Conservation (phyloP, 2,113 vertebrate species). For the Python bivittatus region DNA sequence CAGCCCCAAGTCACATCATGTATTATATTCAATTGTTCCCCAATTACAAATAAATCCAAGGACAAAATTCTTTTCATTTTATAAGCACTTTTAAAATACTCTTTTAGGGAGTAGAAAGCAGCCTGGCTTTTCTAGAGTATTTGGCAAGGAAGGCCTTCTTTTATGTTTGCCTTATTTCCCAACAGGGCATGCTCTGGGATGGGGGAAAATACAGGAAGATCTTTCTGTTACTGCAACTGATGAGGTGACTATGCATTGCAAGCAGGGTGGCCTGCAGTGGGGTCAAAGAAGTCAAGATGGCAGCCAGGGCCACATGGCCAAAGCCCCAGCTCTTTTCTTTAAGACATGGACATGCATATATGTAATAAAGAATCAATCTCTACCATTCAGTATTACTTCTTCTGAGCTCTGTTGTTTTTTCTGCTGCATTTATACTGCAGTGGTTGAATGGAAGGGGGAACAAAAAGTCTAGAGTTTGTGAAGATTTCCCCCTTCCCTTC, state of each 20-base stretch:
- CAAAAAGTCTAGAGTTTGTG: background rate
- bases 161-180: background rate
- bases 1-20: background rate
- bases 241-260: background rate
- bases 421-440: background rate
- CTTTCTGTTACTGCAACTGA: background rate
- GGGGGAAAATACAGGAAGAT: background rate
- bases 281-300: background rate
- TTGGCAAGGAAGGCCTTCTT: background rate
- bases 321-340: background rate
- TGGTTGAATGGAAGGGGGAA: background rate
- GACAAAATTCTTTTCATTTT: background rate
- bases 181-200: background rate
- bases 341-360: background rate
- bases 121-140: background rate
- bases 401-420: background rate
- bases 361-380: background rate
- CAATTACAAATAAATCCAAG: constrained; percentile 1
- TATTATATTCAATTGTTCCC: background rate
- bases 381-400: background rate
- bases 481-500: background rate
- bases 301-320: background rate
- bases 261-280: background rate
- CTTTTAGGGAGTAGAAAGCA: background rate
- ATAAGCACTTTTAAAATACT: background rate